Evolutionary conservation across 2,797 vertebrate genomes (phyloP), one percentile per base, ranked within the genome.

Genomic region (Varecia variegata): DNA sequence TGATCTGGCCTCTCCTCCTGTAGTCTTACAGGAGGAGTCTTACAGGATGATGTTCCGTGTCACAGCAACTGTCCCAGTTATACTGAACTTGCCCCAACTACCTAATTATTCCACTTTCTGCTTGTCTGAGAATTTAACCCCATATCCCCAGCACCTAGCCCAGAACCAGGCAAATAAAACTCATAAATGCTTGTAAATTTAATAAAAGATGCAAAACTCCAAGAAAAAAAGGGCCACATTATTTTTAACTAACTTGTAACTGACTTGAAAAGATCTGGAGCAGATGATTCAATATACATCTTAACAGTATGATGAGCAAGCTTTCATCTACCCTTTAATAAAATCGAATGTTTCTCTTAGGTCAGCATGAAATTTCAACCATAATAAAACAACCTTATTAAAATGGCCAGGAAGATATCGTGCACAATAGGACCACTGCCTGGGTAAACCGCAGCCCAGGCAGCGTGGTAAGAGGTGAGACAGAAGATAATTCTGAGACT

Each of bases 391-490:
- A 3, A 7, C 9, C n/a, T 62, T 10, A 38, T 10, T 40, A 58
- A 74, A 71, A 67, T 9, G 38, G 68, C 23, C 40, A 70, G 70
- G 2, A 6, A 12, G 1, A 20, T 27, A 40, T 2, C 11, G 38
- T 1, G 21, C 12, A 3, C 1, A 35, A 6, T 0, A 32, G 35
- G 77, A 67, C 11, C 8, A 18, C 20, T 0, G 4, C 11, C 11
- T 35, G 52, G 52, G 76, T 40, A 43, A 58, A 21, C 76, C 38
- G 5, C 7, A 32, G 40, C n/a, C n/a, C 43, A 40, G 32, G 45
- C 12, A 12, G 40, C 0, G 0, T 14, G 25, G n/a, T 38, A 45
- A 35, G 71, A 74, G 50, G 25, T 7, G 81, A 12, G 23, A 20
- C 1, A 47, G 25, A 81, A 70, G 40, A 20, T 6, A 12, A 15